Base-by-base conservation (phyloP, 2,113 vertebrate species). In the Melanostigma gelatinosum region DNA sequence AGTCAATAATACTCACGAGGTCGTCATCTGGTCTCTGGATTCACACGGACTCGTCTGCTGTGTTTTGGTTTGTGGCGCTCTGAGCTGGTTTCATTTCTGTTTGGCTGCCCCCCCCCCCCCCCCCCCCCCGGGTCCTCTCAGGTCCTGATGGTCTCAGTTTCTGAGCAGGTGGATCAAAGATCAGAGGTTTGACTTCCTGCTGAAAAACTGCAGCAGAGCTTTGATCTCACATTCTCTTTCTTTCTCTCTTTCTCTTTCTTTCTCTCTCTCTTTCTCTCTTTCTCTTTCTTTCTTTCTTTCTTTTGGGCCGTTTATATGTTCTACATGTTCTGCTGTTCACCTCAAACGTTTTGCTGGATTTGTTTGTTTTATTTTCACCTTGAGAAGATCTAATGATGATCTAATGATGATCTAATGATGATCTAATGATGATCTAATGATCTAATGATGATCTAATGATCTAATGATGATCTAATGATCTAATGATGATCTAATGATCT, bases 81-180 rank as follows among this genome's bases (percentile, higher is more conserved):
- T 27, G 16, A 34, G 60, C 82, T 77, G 68, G 72, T 84, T 86
- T 75, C 40, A 5, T 83, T 83, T 86, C 16, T 12, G 86, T 93
- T 90, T 92, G 92, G 90, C 91, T 93, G 92, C 83, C 58, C 24
- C 88, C 90, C 93, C 93, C 89, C 91, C 69, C 88, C 77, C 80
- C 10, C 61, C 1, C 1, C 18, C 48, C 29, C 3, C 29, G 29
- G 29, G 34, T 34, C 16, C 38, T 8, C 38, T 38, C 38, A 5
- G 10, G 18, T 50, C 16, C 10, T 22, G 9, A 24, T 27, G 27
- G 5, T 60, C 27, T 18, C 27, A 60, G 27, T 58, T 36, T 61
- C 58, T 61, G 58, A 82, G 32, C 72, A 15, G 20, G 34, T 22
- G 60, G 20, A 22, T 63, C 58, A 61, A 61, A 34, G 24, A 29